Conservation (phyloP, 2,888 invertebrate species). For the Ormyrus thymus region DNA sequence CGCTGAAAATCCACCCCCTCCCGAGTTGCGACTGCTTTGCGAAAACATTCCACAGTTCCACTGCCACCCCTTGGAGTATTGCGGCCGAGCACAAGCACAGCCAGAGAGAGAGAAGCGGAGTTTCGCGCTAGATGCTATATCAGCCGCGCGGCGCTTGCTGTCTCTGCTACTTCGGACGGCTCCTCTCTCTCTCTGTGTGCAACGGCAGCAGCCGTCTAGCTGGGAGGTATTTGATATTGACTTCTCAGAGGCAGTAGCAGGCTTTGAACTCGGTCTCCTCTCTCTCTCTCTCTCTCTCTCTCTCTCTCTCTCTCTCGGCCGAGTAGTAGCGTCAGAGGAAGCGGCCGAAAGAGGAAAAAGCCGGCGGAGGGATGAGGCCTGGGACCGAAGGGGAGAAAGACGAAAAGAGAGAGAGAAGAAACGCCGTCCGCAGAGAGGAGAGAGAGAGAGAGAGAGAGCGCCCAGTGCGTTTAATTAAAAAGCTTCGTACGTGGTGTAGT, state of each 20-base stretch:
- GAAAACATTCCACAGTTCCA: constrained; percentile 51
- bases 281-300: constrained; percentile 57
- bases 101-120: constrained; percentile 24
- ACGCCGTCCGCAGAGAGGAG: constrained; percentile 9
- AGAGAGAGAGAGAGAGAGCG: constrained; percentile 15
- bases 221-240: constrained; percentile 75
- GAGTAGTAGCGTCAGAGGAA: constrained; percentile 38
- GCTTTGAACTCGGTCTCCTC: constrained; percentile 67
- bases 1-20: constrained; percentile 34
- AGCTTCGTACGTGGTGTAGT: constrained; percentile 61
- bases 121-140: constrained; percentile 43
- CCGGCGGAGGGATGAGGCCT: constrained; percentile 29
- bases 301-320: constrained; percentile 54
- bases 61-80: constrained; percentile 2
- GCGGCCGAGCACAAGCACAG: constrained; percentile 20
- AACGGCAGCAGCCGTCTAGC: constrained; percentile 64
- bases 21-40: constrained; percentile 8
- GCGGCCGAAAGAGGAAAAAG: constrained; percentile 39
- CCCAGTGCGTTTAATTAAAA: constrained; percentile 68
- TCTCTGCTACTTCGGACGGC: constrained; percentile 39
- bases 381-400: background rate
- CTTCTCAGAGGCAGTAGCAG: constrained; percentile 67
- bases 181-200: constrained; percentile 5
- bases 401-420: constrained; percentile 15
- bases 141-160: constrained; percentile 19